Evolutionary conservation across 2,113 vertebrate genomes (phyloP).

Genomic region (Acrocephalus arundinaceus): DNA sequence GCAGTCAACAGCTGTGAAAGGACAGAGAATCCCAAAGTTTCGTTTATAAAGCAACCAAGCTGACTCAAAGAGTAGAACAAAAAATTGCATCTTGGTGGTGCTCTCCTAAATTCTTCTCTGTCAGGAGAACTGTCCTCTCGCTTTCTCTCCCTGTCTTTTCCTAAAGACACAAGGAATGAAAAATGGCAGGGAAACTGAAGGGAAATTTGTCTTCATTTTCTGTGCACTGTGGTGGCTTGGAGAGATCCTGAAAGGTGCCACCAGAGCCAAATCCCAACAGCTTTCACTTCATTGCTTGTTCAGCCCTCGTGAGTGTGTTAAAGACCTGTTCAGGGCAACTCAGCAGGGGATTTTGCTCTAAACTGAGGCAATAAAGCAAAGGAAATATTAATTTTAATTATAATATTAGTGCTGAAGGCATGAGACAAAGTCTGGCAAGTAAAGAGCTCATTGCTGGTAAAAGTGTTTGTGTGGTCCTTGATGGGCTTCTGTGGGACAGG

Average conservation of each 20-base stretch:
- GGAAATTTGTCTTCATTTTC: constrained; percentile 48
- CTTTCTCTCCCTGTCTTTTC: neutral
- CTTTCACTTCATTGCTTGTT: neutral
- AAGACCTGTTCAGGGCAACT: neutral
- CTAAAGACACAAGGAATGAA: constrained; percentile 7
- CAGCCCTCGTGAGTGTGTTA: neutral
- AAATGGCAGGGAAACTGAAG: constrained; percentile 2
- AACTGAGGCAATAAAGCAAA: neutral
- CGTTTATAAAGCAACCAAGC: neutral
- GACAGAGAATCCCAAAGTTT: neutral
- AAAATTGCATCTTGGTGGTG: neutral
- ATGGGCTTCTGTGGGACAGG: neutral
- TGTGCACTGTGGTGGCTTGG: neutral
- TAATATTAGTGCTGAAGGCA: neutral
- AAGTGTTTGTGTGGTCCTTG: neutral
- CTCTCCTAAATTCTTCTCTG: constrained; percentile 16
- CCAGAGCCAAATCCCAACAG: neutral
- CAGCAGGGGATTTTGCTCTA: neutral
- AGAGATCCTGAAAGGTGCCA: neutral
- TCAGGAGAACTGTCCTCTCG: neutral
- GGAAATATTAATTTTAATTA: neutral
- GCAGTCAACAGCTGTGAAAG: neutral
- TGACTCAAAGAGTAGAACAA: neutral
- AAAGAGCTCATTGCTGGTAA: neutral
- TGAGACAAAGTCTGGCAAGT: neutral